phyloP scores from a whole-genome alignment of 2,797 vertebrate species.

The Chelon auratus region DNA sequence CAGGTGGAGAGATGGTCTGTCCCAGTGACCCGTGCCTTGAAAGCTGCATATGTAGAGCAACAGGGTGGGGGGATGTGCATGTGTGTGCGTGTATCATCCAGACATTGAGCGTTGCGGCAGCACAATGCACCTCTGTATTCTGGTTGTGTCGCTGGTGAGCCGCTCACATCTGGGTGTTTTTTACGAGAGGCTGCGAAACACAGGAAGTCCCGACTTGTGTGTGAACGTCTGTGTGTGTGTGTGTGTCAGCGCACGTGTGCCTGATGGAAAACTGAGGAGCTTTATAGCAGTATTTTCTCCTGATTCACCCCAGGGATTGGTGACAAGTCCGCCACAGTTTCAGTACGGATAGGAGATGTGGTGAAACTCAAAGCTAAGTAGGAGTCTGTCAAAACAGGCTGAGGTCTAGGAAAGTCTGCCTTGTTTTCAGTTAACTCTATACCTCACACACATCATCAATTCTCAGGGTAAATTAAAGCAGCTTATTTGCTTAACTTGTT shows the following conservation, averaged over 20 bases:
- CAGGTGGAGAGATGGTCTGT: conserved; percentile 61
- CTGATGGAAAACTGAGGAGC: conserved; percentile 71
- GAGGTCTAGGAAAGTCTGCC: conserved; percentile 9
- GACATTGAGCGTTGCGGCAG: conserved; percentile 34
- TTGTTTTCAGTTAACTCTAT: conserved; percentile 9
- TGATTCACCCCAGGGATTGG: conserved; percentile 59
- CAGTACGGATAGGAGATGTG: conserved; percentile 14
- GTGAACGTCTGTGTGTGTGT: conserved; percentile 13
- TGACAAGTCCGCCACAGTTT: conserved; percentile 48
- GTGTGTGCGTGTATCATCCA: conserved; percentile 23
- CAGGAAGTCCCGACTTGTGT: conserved; percentile 74
- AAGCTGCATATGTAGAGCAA: conserved; percentile 55
- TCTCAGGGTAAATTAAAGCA: conserved; percentile 20
- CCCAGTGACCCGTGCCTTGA: conserved; percentile 58
- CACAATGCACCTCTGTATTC: conserved; percentile 83
- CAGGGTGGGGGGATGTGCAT: conserved; percentile 28
- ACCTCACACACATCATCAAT: conserved; percentile 15
- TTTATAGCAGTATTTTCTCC: conserved; percentile 68
- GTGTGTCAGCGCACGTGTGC: conserved; percentile 23
- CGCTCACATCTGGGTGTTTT: conserved; percentile 83
- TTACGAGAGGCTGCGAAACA: conserved; percentile 77
- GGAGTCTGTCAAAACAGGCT: conserved; percentile 17
- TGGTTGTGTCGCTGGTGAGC: conserved; percentile 66
- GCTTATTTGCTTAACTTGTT: conserved; percentile 31
- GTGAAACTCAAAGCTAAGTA: conserved; percentile 31